Percentiles rank a stretch among this genome's conserved stretches.
Evolutionary conservation across 2,113 vertebrate species (phyloP).

Genomic region (Scopus umbretta): DNA sequence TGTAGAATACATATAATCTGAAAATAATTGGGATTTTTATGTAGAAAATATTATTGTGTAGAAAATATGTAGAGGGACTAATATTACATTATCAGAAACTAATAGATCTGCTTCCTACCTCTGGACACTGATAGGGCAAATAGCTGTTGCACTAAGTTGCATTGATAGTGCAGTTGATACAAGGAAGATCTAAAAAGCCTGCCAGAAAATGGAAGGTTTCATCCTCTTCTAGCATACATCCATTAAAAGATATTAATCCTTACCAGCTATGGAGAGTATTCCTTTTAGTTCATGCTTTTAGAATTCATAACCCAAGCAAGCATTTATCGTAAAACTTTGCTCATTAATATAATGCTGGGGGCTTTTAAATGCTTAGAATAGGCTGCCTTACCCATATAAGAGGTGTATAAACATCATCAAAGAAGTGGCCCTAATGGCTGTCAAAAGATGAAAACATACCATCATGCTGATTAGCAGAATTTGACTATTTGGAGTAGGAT

Average conservation of each 20-base stretch:
- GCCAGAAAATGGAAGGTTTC: background rate
- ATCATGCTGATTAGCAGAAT: background rate
- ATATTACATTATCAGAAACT: background rate
- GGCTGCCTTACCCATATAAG: background rate
- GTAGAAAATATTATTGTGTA: background rate
- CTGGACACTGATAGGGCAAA: background rate
- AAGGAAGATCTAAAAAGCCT: background rate
- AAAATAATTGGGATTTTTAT: background rate
- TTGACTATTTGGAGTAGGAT: background rate
- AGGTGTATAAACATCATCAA: background rate
- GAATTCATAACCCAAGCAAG: background rate
- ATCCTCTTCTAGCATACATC: background rate
- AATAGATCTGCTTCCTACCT: background rate
- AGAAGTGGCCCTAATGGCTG: background rate
- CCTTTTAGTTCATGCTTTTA: background rate
- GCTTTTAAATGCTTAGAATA: background rate
- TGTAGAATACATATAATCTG: background rate
- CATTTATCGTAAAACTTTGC: background rate
- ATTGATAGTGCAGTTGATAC: background rate
- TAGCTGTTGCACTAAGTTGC: background rate
- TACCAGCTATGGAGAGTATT: background rate
- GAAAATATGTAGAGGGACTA: background rate
- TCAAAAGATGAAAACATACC: background rate
- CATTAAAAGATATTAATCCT: background rate
- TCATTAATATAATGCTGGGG: background rate